Percentiles rank a stretch among this genome's conserved stretches.
Evolutionary conservation across 2,888 invertebrate species (phyloP).

Genomic region (Timandra comae): DNA sequence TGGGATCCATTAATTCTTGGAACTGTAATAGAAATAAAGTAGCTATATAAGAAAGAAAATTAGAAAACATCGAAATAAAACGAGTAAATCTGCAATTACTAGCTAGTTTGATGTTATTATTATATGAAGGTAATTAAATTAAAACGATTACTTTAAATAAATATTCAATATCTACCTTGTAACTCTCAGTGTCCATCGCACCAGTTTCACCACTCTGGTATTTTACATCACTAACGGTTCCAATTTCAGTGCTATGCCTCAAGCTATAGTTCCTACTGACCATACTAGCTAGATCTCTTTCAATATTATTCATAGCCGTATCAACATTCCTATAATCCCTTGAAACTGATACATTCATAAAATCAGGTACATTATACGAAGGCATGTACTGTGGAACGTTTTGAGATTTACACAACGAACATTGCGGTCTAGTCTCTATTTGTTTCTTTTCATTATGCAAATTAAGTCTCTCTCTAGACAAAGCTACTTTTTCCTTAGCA

Average conservation of each 20-base stretch:
- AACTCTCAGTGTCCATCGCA: conserved; percentile 32
- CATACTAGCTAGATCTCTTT: conserved; percentile 57
- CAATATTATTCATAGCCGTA: conserved; percentile 50
- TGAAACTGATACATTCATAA: conserved; percentile 40
- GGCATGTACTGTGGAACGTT: conserved; percentile 34
- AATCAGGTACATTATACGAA: conserved; percentile 37
- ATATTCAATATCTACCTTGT: conserved; percentile 36
- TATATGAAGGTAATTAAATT: no score
- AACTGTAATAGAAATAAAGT: no score
- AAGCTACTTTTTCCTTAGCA: conserved; percentile 76
- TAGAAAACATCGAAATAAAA: no score
- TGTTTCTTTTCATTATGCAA: conserved; percentile 74
- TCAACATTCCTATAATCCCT: conserved; percentile 46
- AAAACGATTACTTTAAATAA: no score
- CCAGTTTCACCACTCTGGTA: conserved; percentile 24
- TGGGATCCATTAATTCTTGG: conserved; percentile 69
- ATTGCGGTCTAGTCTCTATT: conserved; percentile 56
- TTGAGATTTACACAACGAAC: conserved; percentile 59
- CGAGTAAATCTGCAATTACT: no score
- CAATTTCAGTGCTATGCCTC: conserved; percentile 33
- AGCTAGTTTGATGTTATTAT: no score
- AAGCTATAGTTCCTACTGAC: conserved; percentile 47
- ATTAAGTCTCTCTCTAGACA: conserved; percentile 76
- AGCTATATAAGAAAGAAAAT: no score
- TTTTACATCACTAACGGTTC: conserved; percentile 17